phyloP scores from a whole-genome alignment of 2,113 vertebrate species.

The Ceuthmochares aereus region DNA sequence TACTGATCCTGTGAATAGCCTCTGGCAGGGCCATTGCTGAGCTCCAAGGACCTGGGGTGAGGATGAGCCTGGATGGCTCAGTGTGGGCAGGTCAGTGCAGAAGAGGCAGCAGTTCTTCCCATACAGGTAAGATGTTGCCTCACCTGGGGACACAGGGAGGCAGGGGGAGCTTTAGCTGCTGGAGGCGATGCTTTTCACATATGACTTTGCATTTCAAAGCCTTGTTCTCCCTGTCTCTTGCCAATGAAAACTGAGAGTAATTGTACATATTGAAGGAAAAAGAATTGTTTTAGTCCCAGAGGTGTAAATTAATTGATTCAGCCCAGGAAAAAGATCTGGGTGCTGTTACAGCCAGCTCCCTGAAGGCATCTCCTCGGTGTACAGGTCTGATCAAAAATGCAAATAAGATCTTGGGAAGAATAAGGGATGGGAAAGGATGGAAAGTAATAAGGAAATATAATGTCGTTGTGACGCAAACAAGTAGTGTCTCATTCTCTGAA shows the following conservation, averaged over 20 bases:
- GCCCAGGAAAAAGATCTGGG: slow-evolving; percentile 31
- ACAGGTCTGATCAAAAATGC: slow-evolving; percentile 55
- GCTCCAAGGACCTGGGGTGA: fast-evolving
- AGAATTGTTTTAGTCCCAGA: slow-evolving; percentile 22
- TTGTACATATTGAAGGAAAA: not conserved
- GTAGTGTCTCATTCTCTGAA: not conserved
- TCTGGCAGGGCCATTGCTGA: not conserved
- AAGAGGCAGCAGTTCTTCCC: not conserved
- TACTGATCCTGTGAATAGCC: fast-evolving
- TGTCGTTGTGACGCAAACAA: not conserved
- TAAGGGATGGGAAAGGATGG: not conserved
- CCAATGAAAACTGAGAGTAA: not conserved
- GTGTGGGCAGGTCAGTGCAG: not conserved
- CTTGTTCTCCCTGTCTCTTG: not conserved
- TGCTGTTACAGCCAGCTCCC: not conserved
- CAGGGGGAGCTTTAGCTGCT: not conserved
- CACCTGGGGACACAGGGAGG: not conserved
- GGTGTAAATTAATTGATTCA: slow-evolving; percentile 53
- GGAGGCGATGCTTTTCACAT: not conserved
- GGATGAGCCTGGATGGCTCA: not conserved
- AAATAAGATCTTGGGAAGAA: slow-evolving; percentile 3
- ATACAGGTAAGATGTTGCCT: not conserved
- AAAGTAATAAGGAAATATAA: not conserved
- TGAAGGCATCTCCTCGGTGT: not conserved
- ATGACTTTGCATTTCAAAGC: slow-evolving; percentile 59